Conservation (phyloP, 2,113 vertebrate genomes). For the Alligator mississippiensis region DNA sequence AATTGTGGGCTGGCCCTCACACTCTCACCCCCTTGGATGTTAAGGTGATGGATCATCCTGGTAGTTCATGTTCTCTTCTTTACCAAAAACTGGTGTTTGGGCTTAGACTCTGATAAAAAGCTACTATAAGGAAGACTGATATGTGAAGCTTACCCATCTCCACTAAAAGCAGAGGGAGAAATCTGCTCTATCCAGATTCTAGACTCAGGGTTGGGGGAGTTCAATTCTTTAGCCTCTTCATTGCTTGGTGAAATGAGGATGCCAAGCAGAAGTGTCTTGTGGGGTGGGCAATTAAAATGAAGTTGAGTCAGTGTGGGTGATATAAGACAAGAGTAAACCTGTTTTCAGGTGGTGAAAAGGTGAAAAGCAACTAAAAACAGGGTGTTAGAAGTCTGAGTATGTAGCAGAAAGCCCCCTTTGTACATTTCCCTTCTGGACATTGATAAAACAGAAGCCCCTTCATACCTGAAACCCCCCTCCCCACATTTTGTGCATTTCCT, state of each 20-base stretch:
- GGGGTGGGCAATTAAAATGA: too few relatives aligned
- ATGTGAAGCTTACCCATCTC: neutral
- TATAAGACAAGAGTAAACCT: too few relatives aligned
- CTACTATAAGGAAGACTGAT: neutral
- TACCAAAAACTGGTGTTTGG: neutral
- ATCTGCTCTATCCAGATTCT: neutral
- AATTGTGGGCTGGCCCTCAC: neutral
- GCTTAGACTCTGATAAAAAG: neutral
- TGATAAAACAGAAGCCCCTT: too few relatives aligned
- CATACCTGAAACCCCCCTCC: too few relatives aligned
- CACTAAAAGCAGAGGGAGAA: neutral
- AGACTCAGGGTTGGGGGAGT: neutral
- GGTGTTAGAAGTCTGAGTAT: too few relatives aligned
- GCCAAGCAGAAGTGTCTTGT: neutral
- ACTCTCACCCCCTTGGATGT: neutral
- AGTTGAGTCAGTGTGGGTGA: too few relatives aligned
- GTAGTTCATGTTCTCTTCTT: neutral
- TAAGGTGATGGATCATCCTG: fast-evolving
- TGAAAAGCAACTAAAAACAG: too few relatives aligned
- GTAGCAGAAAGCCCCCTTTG: too few relatives aligned
- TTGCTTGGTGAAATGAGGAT: neutral
- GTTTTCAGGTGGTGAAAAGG: too few relatives aligned
- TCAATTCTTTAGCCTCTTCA: neutral
- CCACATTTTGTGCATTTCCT: too few relatives aligned
- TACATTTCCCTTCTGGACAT: too few relatives aligned